Evolutionary conservation across 2,888 invertebrate genomes (phyloP), one percentile per base, ranked within the genome.

Genomic region (Dendrolimus houi): DNA sequence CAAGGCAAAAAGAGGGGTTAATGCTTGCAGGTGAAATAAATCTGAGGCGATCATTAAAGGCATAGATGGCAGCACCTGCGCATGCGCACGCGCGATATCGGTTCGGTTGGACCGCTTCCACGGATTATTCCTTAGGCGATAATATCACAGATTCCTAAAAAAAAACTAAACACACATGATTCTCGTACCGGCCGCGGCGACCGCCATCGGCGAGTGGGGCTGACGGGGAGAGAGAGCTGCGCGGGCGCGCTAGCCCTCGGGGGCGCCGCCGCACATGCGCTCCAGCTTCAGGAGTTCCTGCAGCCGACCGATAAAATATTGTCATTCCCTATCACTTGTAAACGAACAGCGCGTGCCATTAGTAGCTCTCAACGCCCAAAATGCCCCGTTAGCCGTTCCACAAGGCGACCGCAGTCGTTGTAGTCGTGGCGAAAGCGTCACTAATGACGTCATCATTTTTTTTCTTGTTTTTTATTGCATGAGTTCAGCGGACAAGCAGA

Each of bases 131-230:
- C 87, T 84, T 83, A 86, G 85, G 85, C 85, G 84, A 80, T 87
- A 87, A 87, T 87, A 87, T 87, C 87, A 87, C 87, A 87, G 87
- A 86, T 87, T 83, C 77, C 81, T 81, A 83, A 79, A 79, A 75
- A n/a, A 71, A 77, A 81, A 74, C 69, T 63, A 66, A 72, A 75
- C 69, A 68, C 71, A 71, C 6, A 1, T 29, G 47, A 47, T 12
- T 9, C 47, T 10, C 47, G 12, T 10, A 47, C 47, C 47, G 47
- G 12, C 47, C 9, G 9, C 9, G 9, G 47, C 47, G 47, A 7
- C 47, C 9, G 8, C 9, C 47, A 1, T 12, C 9, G 47, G 47
- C 47, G 47, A 47, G 47, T 47, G 9, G 47, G 47, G 12, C 12
- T 47, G 29, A 6, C 29, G 47, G 47, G 47, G 47, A 8, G 6